Conservation (phyloP, 2,888 invertebrate genomes). For the Stenoptilia bipunctidactyla region DNA sequence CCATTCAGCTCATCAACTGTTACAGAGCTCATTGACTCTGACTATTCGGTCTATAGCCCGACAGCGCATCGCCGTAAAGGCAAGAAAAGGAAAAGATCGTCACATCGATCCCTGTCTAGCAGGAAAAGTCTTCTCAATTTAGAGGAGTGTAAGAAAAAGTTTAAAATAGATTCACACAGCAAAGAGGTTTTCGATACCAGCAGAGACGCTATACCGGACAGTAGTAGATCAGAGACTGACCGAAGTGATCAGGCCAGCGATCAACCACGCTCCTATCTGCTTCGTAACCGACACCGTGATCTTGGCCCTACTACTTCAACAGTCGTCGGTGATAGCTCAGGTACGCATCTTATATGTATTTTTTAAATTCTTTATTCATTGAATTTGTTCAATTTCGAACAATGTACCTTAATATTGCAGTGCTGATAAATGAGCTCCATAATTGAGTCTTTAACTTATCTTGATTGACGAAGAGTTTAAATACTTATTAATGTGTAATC, state of each 20-base stretch:
- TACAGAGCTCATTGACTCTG: slow-evolving; percentile 59
- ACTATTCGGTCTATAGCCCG: slow-evolving; percentile 63
- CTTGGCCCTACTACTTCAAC: slow-evolving; percentile 47
- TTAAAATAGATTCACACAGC: slow-evolving; percentile 66
- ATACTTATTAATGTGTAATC: no score
- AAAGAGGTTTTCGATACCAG: slow-evolving; percentile 35
- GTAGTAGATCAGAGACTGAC: slow-evolving; percentile 15
- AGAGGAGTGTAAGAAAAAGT: slow-evolving; percentile 54
- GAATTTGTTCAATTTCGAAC: no score
- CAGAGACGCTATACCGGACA: slow-evolving; percentile 27
- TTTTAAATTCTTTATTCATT: no score
- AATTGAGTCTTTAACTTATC: no score
- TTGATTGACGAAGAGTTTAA: no score
- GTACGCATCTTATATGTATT: slow-evolving; percentile 25
- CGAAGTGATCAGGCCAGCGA: neutral
- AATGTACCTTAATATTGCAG: no score
- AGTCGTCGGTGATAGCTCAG: slow-evolving; percentile 46
- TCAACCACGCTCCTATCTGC: slow-evolving; percentile 33
- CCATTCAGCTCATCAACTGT: slow-evolving; percentile 64
- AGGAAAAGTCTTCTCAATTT: slow-evolving; percentile 45
- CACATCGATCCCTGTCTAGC: slow-evolving; percentile 48
- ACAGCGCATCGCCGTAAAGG: slow-evolving; percentile 52
- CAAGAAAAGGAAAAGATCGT: slow-evolving; percentile 57
- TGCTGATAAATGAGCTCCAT: no score
- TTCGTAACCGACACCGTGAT: slow-evolving; percentile 42